These are phyloP conservation scores for Sylvietta virens DNA, from an alignment of 2,113 vertebrate species.

Conservation along the genomic window DNA sequence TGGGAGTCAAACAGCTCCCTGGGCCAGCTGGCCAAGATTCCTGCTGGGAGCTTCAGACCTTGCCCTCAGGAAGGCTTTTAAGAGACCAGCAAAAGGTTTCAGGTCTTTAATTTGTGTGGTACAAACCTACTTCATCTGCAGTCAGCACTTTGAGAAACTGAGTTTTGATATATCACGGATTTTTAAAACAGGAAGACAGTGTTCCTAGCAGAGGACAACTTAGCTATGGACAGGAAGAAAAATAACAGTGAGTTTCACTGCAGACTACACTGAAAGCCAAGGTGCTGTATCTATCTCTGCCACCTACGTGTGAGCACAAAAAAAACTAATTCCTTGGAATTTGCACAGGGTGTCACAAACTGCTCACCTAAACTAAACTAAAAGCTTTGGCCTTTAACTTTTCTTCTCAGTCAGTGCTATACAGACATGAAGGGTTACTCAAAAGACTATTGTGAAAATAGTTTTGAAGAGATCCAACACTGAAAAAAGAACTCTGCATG, in stretches of 20 bases:
- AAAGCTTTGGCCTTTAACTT: neutral
- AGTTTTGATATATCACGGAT: neutral
- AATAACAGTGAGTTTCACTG: neutral
- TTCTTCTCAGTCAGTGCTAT: neutral
- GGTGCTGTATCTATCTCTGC: neutral
- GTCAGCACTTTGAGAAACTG: neutral
- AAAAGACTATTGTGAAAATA: neutral
- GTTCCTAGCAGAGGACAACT: neutral
- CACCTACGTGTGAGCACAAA: neutral
- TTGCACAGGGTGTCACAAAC: neutral
- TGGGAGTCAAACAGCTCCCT: neutral
- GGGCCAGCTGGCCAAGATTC: neutral
- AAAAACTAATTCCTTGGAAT: neutral
- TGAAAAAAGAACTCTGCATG: neutral
- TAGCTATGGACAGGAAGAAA: neutral
- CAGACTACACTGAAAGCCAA: neutral
- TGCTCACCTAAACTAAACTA: neutral
- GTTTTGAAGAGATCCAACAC: neutral
- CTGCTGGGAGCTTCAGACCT: neutral
- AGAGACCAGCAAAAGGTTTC: neutral
- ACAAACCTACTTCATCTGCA: neutral
- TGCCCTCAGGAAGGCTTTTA: neutral
- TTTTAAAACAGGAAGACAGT: neutral
- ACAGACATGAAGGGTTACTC: neutral
- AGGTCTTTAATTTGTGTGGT: neutral